Evolutionary conservation across 2,888 invertebrate species (phyloP).

Genomic region (Eupelmus urozonus): DNA sequence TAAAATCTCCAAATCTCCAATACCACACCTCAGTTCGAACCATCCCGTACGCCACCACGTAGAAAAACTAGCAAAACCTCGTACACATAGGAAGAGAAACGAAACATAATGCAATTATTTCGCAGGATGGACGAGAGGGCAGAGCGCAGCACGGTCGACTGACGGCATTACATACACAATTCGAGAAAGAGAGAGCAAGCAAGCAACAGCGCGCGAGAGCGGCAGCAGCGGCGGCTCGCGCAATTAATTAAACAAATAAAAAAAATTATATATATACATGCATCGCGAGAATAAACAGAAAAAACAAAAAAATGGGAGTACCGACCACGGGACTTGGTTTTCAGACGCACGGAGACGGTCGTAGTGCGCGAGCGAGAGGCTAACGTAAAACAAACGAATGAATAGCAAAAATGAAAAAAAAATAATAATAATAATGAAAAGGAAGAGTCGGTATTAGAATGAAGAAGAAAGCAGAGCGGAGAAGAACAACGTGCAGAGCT

Average conservation of each 20-base stretch:
- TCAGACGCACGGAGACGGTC: conserved; percentile 52
- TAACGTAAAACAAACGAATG: conserved; percentile 14
- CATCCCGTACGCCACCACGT: too few species aligned
- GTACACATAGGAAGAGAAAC: background rate
- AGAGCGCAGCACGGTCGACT: conserved; percentile 75
- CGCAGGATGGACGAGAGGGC: conserved; percentile 76
- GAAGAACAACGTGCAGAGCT: background rate
- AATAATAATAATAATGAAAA: conserved; percentile 2
- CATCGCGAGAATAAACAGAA: too few species aligned
- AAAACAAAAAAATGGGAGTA: conserved; percentile 52
- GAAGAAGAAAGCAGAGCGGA: background rate
- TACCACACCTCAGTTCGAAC: too few species aligned
- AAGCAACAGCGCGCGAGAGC: conserved; percentile 47
- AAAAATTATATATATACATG: conserved; percentile 62
- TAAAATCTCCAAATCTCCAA: too few species aligned
- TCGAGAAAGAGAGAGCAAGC: too few species aligned
- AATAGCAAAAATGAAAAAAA: conserved; percentile 12
- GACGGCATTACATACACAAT: conserved; percentile 71
- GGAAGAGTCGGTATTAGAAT: background rate
- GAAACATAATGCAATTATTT: conserved; percentile 52
- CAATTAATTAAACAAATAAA: conserved; percentile 60
- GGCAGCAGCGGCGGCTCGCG: conserved; percentile 42
- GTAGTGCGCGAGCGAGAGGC: conserved; percentile 41
- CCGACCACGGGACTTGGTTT: conserved; percentile 52
- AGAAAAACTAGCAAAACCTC: too few species aligned